Evolutionary conservation across 2,113 vertebrate species (phyloP).

Genomic region (Megaptera novaeangliae): DNA sequence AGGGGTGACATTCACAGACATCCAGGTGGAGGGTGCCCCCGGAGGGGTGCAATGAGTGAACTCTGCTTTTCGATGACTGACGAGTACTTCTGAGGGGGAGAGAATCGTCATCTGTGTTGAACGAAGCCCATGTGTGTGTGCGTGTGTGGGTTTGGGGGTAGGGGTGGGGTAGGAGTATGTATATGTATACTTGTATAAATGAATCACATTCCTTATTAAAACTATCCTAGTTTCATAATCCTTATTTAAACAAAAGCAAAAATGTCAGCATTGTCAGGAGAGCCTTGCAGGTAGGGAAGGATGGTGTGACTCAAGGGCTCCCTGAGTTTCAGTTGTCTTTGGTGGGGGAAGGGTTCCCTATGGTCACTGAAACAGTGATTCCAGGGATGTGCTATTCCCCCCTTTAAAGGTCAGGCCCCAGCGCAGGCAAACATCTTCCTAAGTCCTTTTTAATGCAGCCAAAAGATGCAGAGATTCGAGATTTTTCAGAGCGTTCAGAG

Average conservation of each 20-base stretch:
- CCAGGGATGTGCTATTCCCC: neutral
- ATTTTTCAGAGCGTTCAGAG: neutral
- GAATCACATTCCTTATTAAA: neutral
- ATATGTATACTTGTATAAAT: neutral
- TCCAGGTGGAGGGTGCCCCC: accelerated
- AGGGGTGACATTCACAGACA: neutral
- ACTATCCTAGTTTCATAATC: neutral
- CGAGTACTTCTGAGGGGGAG: neutral
- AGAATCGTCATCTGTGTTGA: neutral
- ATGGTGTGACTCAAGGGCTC: neutral
- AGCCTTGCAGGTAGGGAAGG: neutral
- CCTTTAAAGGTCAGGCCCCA: neutral
- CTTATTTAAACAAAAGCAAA: neutral
- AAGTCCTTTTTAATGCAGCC: neutral
- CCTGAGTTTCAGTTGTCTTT: neutral
- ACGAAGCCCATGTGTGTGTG: neutral
- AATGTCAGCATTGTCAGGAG: neutral
- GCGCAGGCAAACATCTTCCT: neutral
- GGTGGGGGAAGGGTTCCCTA: neutral
- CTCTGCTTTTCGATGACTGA: neutral
- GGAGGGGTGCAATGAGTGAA: neutral
- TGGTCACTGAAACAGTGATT: neutral
- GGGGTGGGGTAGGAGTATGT: neutral
- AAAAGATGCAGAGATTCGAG: neutral
- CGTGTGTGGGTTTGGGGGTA: neutral